These are phyloP conservation scores for Corvus cornix DNA, from an alignment of 2,113 vertebrate species.

Conservation along the genomic window DNA sequence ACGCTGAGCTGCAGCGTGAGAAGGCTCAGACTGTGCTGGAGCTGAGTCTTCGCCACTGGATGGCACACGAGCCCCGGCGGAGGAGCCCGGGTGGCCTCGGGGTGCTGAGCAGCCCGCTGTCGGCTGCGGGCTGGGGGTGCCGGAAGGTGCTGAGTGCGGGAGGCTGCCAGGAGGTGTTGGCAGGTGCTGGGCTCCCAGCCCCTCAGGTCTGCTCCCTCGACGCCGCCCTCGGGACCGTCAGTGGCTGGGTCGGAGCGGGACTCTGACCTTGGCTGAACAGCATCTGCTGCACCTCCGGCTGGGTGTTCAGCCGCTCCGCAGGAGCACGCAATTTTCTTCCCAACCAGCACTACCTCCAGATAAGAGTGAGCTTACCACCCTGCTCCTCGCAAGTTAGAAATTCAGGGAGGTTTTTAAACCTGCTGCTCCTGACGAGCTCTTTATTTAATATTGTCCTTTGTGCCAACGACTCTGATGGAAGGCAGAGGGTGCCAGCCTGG, in stretches of 20 bases:
- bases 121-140: neutral
- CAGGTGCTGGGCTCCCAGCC: neutral
- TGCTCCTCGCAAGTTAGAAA: neutral
- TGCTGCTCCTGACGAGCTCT: neutral
- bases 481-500: neutral
- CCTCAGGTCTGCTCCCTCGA: neutral
- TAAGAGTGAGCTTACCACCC: neutral
- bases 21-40: neutral
- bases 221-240: neutral
- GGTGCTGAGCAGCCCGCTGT: neutral
- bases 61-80: neutral
- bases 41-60: neutral
- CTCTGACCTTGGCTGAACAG: neutral
- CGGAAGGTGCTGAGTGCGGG: neutral
- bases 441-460: neutral
- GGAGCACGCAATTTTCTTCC: neutral
- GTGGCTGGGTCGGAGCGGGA: neutral
- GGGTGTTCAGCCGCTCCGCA: rapidly evolving
- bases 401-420: neutral
- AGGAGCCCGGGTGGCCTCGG: neutral
- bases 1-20: neutral
- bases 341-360: neutral
- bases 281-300: neutral
- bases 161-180: neutral
- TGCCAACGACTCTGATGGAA: neutral